A percentile compares a stretch with the other conserved stretches of the same genome.
Evolutionary conservation across 2,797 vertebrate species (phyloP).

Genomic region (Eulemur coronatus): DNA sequence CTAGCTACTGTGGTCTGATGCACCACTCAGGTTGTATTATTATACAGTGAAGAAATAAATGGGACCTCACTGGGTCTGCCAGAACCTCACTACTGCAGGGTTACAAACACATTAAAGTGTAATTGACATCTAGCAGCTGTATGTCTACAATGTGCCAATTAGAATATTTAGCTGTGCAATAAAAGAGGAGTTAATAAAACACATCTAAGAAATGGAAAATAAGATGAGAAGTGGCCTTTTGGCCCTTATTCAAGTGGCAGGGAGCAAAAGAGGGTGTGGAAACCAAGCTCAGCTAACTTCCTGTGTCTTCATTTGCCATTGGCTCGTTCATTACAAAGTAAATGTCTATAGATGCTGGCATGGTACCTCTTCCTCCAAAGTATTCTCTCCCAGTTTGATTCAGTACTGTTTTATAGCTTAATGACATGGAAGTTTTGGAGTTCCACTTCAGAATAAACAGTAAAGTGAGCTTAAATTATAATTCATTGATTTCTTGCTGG

Average conservation of each 20-base stretch:
- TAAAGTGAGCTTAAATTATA: neutral
- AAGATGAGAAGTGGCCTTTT: conserved; percentile 59
- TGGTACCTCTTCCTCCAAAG: too few relatives aligned
- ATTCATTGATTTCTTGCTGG: neutral
- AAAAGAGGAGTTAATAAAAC: conserved; percentile 80
- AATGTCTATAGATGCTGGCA: neutral
- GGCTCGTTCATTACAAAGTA: neutral
- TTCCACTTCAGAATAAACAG: conserved; percentile 16
- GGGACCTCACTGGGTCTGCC: conserved; percentile 65
- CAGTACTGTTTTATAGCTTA: neutral
- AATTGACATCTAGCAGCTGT: conserved; percentile 66
- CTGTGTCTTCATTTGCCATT: neutral
- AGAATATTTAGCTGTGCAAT: conserved; percentile 76
- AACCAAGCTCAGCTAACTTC: neutral
- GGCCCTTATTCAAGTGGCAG: conserved; percentile 51
- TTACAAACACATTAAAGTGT: conserved; percentile 71
- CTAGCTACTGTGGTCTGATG: neutral
- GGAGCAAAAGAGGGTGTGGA: conserved; percentile 28
- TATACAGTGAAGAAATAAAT: neutral
- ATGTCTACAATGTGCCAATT: conserved; percentile 64
- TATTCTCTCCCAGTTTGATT: neutral
- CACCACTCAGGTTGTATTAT: neutral
- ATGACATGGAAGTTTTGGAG: neutral
- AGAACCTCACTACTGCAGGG: conserved; percentile 30
- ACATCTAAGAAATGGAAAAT: conserved; percentile 69